Base-by-base conservation (phyloP, 1,140 invertebrate genomes). In the Cyrtorhinus lividipennis region DNA sequence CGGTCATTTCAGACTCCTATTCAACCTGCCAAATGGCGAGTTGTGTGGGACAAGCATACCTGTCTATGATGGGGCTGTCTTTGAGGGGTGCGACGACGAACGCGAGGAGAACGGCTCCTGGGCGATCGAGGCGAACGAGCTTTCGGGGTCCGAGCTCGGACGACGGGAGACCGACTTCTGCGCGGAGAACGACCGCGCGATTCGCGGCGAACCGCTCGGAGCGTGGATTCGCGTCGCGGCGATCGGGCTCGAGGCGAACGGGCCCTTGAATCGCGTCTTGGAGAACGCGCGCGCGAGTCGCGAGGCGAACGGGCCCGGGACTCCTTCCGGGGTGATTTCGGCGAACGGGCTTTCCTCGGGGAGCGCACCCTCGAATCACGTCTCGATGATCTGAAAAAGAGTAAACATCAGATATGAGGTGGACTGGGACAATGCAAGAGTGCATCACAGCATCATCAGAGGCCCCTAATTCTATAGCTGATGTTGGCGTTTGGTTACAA, bases 61-160 rank as follows among this genome's bases (percentile, higher is more conserved):
- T 38, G 30, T 38, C 30, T 38, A 15, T 38, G 30, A 38, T 38
- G 30, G 15, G 15, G 5, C 15, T 38, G 30, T 38, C 30, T 38
- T 13, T 18, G 24, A 15, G 25, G 60, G 60, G 18, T 22, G 13
- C 30, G 38, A 18, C 30, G 30, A 15, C 44, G 18, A 13, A 26
- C 20, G 20, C 26, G 63, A 59, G 74, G 72, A 67, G 73, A 72
- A 59, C 72, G 69, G 1, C 72, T 73, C 18, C 69, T 69, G 0
- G 73, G 73, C 0, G 73, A 73, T 2, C 72, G 72, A 0, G 74
- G 73, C 0, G 74, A 72, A 0, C 72, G 26, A 0, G 62, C 67
- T 25, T 68, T 68, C 8, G 69, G 56, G 15, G 69, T 56, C 62
- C 68, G 38, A 20, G 58, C 30, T 18, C 65, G 59, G 24, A 56